These are phyloP conservation scores for Pempheris klunzingeri DNA, from an alignment of 2,797 vertebrate genomes.

Conservation along the genomic window DNA sequence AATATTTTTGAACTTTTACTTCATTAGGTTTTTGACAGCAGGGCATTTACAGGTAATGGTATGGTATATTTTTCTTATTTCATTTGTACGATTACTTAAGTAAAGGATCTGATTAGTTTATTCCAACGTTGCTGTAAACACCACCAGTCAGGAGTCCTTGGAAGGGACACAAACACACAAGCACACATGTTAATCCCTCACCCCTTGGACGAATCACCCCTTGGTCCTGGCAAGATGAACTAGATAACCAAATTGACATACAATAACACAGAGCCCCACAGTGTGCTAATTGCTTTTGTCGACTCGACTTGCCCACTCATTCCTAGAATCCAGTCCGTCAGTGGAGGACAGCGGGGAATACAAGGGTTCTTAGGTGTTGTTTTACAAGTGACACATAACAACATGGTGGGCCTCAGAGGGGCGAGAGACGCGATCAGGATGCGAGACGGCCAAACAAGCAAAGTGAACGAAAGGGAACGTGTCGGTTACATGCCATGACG, in stretches of 20 bases:
- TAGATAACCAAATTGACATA: conserved; percentile 53
- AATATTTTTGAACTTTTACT: neutral
- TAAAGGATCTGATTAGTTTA: neutral
- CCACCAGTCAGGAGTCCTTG: neutral
- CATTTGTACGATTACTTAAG: neutral
- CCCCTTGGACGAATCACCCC: conserved; percentile 25
- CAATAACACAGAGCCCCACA: conserved; percentile 48
- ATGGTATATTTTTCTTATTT: neutral
- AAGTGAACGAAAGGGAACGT: conserved; percentile 32
- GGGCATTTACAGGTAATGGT: neutral
- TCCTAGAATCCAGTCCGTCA: conserved; percentile 54
- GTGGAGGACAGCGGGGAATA: conserved; percentile 32
- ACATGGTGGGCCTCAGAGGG: conserved; percentile 26
- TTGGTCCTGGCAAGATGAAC: conserved; percentile 38
- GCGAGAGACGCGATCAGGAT: conserved; percentile 5
- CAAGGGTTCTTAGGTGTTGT: conserved; percentile 50
- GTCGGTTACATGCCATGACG: conserved; percentile 34
- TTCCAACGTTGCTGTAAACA: neutral
- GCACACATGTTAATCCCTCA: neutral
- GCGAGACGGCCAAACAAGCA: conserved; percentile 7
- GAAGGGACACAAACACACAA: neutral
- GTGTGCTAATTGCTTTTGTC: conserved; percentile 76
- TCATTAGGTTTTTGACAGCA: neutral
- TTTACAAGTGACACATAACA: conserved; percentile 38
- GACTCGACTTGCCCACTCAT: conserved; percentile 53